A percentile compares a stretch with the other conserved stretches of the same genome.
Evolutionary conservation across 2,888 invertebrate species (phyloP).

Genomic region (Diarsia mendica): DNA sequence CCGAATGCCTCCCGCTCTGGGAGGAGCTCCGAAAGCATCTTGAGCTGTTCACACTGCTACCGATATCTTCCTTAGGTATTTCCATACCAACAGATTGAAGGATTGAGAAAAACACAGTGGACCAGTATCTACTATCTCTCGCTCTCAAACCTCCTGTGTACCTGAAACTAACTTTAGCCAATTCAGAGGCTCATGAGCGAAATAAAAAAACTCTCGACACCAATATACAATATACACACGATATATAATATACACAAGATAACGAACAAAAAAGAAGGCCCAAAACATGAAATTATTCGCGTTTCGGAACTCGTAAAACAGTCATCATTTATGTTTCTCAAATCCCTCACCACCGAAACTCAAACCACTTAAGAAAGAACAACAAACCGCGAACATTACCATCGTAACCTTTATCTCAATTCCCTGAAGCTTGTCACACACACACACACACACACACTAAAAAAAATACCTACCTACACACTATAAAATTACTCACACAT

Average conservation of each 20-base stretch:
- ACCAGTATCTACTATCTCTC: not conserved
- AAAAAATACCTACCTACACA: not conserved
- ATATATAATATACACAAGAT: too few species aligned
- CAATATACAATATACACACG: too few species aligned
- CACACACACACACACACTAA: too few species aligned
- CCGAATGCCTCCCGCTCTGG: too few species aligned
- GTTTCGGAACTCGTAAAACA: not conserved
- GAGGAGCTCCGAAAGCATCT: too few species aligned
- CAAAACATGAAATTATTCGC: not conserved
- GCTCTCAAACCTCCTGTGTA: not conserved
- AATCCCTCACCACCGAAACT: not conserved
- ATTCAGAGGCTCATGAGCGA: too few species aligned
- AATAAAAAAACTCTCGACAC: too few species aligned
- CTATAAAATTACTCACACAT: not conserved
- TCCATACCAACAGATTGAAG: not conserved
- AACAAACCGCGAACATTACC: slow-evolving; percentile 1
- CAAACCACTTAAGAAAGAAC: slow-evolving; percentile 1
- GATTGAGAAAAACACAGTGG: not conserved
- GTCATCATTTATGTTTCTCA: not conserved
- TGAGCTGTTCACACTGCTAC: too few species aligned
- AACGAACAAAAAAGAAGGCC: not conserved
- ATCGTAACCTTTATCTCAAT: slow-evolving; percentile 1
- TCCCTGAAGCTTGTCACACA: not conserved
- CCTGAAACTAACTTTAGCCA: too few species aligned
- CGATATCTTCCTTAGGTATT: too few species aligned